Evolutionary conservation across 2,888 invertebrate genomes (phyloP), one percentile per base, ranked within the genome.

Genomic region (Crossocerus cetratus): DNA sequence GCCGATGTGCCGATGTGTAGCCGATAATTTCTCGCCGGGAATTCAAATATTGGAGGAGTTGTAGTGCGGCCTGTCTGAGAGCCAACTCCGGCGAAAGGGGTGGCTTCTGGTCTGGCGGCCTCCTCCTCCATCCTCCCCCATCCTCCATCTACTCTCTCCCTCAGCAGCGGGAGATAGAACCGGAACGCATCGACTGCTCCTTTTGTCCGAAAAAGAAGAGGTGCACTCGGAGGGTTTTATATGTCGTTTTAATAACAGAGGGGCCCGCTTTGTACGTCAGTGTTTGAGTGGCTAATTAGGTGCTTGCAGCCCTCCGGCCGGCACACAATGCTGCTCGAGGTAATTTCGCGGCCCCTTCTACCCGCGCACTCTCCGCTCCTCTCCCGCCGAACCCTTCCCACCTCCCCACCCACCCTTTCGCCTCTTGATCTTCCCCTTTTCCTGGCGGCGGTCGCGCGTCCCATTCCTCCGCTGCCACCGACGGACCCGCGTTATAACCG

Each of bases 231-330:
- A n/a, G 32, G 8, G 69, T 83, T 84, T 84, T 81, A 81, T 76
- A 81, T 79, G 84, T 83, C 84, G 82, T 85, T 86, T 85, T 86
- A 86, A 85, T 85, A 85, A 86, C 86, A 83, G 77, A 76, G 78
- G 32, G 8, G 73, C 77, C 69, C 76, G 75, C 81, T 86, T 85
- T 86, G 85, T 84, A 80, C 76, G 66, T 72, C 79, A 76, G 84
- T 86, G 86, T 86, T 86, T 84, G 83, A 86, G 86, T 86, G 86
- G 86, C 85, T 86, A 86, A 86, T 86, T 86, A 86, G 86, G 80
- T 85, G 78, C 84, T 83, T 74, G 84, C 78, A 79, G 77, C 83
- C 82, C 83, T 80, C 72, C 66, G 65, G 62, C 64, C 66, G 69
- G 70, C 80, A 66, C 72, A 83, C 86, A 85, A 86, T 86, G 80